Evolutionary conservation across 2,888 invertebrate genomes (phyloP).

Genomic region (Sympetrum striolatum): DNA sequence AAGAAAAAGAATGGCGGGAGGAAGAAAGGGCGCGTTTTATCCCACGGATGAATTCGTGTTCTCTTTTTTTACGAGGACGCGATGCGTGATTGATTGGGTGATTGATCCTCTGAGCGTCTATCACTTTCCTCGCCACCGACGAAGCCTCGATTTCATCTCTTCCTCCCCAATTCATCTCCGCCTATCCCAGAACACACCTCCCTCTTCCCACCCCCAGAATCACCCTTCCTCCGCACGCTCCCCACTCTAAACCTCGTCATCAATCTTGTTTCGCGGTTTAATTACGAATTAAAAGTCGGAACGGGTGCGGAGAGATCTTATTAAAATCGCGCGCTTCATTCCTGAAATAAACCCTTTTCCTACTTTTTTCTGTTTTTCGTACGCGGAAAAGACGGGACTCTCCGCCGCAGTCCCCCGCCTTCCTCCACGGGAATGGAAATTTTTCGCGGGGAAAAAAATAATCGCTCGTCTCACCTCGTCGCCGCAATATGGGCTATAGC

Average conservation of each 20-base stretch:
- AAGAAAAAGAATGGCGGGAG: background rate
- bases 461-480: background rate
- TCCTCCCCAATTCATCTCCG: background rate
- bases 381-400: background rate
- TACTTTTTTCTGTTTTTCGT: background rate
- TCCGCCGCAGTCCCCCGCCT: background rate
- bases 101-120: background rate
- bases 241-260: background rate
- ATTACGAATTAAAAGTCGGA: background rate
- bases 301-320: background rate
- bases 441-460: background rate
- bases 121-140: background rate
- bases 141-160: conserved; percentile 10
- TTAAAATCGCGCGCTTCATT: background rate
- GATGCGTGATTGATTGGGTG: conserved; percentile 5
- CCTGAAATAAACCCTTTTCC: background rate
- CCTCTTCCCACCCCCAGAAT: background rate
- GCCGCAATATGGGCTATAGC: background rate
- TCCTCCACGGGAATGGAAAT: background rate
- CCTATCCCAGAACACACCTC: background rate
- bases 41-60: background rate
- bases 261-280: background rate
- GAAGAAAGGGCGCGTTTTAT: background rate
- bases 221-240: background rate
- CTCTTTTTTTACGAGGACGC: conserved; percentile 45